These are phyloP conservation scores for Stenodema calcarata DNA, from an alignment of 2,888 invertebrate species.

Conservation along the genomic window DNA sequence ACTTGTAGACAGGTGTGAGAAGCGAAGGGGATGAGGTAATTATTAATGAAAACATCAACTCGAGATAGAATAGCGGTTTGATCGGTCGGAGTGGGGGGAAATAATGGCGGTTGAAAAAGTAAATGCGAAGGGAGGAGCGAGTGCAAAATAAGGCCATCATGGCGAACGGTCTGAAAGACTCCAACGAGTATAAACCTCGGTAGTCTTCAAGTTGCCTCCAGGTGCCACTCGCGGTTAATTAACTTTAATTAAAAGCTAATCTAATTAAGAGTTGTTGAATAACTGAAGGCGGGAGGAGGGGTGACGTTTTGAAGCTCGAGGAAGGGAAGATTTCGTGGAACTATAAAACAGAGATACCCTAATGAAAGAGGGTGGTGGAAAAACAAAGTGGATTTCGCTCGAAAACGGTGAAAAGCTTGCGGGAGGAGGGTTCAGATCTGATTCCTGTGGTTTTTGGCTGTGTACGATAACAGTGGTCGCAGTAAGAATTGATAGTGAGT, in stretches of 20 bases:
- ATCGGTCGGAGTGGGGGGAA: neutral
- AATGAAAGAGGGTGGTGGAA: neutral
- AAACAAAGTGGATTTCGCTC: neutral
- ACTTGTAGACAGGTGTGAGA: too few species aligned
- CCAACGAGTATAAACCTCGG: neutral
- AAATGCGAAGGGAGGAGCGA: neutral
- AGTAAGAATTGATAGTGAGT: too few species aligned
- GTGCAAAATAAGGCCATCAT: neutral
- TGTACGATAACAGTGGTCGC: too few species aligned
- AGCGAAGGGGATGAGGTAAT: neutral
- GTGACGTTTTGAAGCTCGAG: neutral
- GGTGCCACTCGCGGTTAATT: slow-evolving; percentile 17
- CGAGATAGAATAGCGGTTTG: neutral
- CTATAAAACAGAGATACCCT: neutral
- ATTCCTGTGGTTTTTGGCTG: too few species aligned
- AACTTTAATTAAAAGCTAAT: slow-evolving; percentile 36
- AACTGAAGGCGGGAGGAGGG: neutral
- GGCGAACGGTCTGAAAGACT: neutral
- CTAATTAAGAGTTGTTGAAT: slow-evolving; percentile 45
- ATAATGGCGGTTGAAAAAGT: neutral
- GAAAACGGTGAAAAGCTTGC: neutral
- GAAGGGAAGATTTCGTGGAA: neutral
- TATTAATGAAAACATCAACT: neutral
- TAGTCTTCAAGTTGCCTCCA: neutral
- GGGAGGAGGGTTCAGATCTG: neutral